Evolutionary conservation across 2,113 vertebrate species (phyloP).

Genomic region (Gavia stellata): DNA sequence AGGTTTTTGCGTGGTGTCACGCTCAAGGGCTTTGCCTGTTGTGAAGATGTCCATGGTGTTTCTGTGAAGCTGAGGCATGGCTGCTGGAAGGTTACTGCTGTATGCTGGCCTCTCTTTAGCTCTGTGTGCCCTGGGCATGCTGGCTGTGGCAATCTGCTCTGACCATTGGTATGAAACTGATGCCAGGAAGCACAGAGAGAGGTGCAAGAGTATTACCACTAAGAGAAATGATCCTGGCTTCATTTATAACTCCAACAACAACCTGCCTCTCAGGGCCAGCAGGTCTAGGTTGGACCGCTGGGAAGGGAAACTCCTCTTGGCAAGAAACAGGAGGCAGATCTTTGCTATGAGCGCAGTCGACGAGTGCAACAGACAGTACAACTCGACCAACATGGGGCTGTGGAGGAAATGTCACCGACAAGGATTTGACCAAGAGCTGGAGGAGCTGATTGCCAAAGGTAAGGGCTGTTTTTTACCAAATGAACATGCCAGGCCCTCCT

Average conservation of each 20-base stretch:
- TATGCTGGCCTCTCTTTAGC: constrained; percentile 97
- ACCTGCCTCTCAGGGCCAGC: constrained; percentile 92
- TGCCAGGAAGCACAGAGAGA: constrained; percentile 92
- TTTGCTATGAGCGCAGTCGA: constrained; percentile 95
- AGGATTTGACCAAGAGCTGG: constrained; percentile 91
- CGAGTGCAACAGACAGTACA: constrained; percentile 95
- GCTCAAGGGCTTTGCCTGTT: constrained; percentile 9
- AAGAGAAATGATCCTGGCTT: constrained; percentile 96
- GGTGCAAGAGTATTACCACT: constrained; percentile 93
- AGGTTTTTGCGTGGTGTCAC: neutral
- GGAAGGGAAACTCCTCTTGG: constrained; percentile 89
- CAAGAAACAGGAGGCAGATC: constrained; percentile 91
- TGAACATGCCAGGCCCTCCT: neutral
- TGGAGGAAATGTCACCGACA: constrained; percentile 95
- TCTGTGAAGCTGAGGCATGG: constrained; percentile 90
- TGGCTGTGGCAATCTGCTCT: constrained; percentile 97
- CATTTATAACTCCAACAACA: constrained; percentile 99
- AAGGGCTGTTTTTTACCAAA: constrained; percentile 35
- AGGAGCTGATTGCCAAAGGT: constrained; percentile 95
- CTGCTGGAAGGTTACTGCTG: constrained; percentile 96
- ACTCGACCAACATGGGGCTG: constrained; percentile 98
- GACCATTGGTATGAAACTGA: constrained; percentile 99
- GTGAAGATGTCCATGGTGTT: constrained; percentile 77
- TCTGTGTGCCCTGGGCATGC: constrained; percentile 95
- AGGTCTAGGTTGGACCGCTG: constrained; percentile 86